phyloP scores from a whole-genome alignment of 2,113 vertebrate species.

The Ailurus styani region DNA sequence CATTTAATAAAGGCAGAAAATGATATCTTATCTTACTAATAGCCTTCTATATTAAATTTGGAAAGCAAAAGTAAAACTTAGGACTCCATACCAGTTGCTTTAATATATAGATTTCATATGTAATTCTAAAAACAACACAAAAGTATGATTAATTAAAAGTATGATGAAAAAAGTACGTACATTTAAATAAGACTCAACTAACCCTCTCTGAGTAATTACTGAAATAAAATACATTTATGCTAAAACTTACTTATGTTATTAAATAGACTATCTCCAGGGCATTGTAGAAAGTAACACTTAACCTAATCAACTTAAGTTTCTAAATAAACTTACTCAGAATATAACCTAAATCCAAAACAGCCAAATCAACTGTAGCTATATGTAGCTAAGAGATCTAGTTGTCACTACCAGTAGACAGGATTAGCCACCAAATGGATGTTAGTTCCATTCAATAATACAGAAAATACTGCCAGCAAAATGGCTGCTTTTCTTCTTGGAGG shows the following conservation, averaged over 20 bases:
- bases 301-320: not conserved
- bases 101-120: not conserved
- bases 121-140: not conserved
- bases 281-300: not conserved
- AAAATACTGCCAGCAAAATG: not conserved
- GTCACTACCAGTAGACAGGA: not conserved
- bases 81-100: not conserved
- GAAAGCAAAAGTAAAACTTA: constrained; percentile 30
- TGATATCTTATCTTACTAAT: not conserved
- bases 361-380: not conserved
- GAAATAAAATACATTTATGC: not conserved
- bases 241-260: not conserved
- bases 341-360: not conserved
- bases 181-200: not conserved
- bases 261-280: not conserved
- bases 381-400: not conserved
- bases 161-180: not conserved
- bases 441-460: not conserved
- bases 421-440: not conserved
- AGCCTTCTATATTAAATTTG: not conserved
- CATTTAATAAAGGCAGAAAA: constrained; percentile 17
- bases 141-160: not conserved
- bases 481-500: not conserved
- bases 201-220: not conserved
- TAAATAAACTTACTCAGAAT: not conserved